Evolutionary conservation across 1,140 invertebrate genomes (phyloP), one percentile per base, ranked within the genome.

Genomic region (Pogonus chalceus): DNA sequence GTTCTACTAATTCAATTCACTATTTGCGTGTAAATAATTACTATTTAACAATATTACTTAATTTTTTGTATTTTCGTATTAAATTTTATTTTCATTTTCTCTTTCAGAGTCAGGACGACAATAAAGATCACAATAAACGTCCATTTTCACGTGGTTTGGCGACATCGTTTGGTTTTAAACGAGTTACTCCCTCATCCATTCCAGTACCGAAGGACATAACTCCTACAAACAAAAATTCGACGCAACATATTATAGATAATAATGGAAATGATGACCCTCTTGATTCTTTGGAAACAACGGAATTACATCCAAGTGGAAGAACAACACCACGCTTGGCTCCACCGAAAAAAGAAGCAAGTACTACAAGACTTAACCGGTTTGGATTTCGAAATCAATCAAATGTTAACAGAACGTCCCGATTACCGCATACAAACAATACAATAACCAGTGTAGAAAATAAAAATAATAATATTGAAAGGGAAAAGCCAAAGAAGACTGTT

Each of bases 151-250:
- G 20, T 77, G 82, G 83, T 20, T 79, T 82, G 31, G 77, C 82
- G 1, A 84, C 80, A 55, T 84, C 82, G 0, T 85, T 85, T 57
- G 83, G 83, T 3, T 85, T 84, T 65, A 76, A 79, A 18, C 74
- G 78, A 10, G 72, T 77, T 1, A 75, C 79, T 3, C 68, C 73
- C 46, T 75, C 76, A 51, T 75, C 79, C 0, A 76, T 79, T 3
- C 73, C 74, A 21, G 62, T 69, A 43, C 65, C 69, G 21, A 60
- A 71, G 53, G 59, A 65, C 10, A 59, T 51, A 1, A 67, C 70
- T 20, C 22, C 63, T 1, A 60, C 49, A 24, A 77, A 61, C 60
- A 73, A 53, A 62, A 54, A 60, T 51, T 59, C 55, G 35, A 31
- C 57, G 1, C 18, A 50, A 10, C 60, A 60, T 21, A 43, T 47